Conservation (phyloP, 2,113 vertebrate species). For the Pseudopipra pipra region DNA sequence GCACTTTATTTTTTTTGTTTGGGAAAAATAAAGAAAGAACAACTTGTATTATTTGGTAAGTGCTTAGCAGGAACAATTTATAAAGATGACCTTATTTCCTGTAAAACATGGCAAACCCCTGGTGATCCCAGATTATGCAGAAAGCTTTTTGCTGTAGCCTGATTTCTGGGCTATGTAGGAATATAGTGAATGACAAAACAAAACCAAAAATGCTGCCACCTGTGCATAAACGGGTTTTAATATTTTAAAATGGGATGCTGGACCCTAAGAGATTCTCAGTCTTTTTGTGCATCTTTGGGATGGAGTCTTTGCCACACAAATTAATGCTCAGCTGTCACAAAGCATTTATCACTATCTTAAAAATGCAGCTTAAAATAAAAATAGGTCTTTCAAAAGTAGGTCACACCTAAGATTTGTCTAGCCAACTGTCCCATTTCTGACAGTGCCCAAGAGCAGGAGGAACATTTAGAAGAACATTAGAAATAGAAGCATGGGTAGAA, state of each 20-base stretch:
- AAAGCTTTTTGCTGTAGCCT: background rate
- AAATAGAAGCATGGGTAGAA: background rate
- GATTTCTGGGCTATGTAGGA: background rate
- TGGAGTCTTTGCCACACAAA: background rate
- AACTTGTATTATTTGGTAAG: conserved; percentile 17
- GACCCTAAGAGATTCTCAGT: background rate
- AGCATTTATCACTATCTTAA: conserved; percentile 25
- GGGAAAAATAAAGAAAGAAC: background rate
- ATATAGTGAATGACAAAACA: background rate
- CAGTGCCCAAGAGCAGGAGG: background rate
- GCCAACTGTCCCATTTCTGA: conserved; percentile 23
- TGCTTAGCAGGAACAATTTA: conserved; percentile 11
- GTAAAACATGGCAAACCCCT: background rate
- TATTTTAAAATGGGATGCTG: background rate
- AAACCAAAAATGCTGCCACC: conserved; percentile 48
- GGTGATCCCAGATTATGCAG: background rate
- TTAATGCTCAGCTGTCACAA: conserved; percentile 35
- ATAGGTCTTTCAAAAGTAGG: conserved; percentile 10
- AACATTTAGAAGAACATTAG: background rate
- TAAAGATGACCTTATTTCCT: background rate
- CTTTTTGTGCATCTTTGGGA: background rate
- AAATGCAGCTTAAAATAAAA: conserved; percentile 47
- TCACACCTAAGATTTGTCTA: conserved; percentile 13
- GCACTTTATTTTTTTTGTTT: conserved; percentile 37
- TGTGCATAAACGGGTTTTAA: background rate